Evolutionary conservation across 2,888 invertebrate species (phyloP), one percentile per base, ranked within the genome.

Genomic region (Falcaria lacertinaria): DNA sequence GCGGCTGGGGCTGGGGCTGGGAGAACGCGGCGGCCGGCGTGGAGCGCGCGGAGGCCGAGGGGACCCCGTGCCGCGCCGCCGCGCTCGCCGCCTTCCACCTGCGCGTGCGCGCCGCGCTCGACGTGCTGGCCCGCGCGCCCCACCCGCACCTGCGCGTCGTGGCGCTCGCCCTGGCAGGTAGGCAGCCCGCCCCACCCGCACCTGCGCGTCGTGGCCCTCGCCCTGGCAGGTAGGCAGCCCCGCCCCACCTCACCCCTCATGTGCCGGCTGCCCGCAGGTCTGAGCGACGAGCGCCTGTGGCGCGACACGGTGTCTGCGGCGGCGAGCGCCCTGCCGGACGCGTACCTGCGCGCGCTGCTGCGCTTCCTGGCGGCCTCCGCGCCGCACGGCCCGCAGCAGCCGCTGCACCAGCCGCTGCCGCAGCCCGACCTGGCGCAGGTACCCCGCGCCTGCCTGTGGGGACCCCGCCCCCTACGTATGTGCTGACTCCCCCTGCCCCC

Each of bases 61-160:
- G 85, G 92, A 93, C 73, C 91, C 93, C 59, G 92, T 93, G 82
- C 43, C 92, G 97, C 72, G 97, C 97, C 33, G 97, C 98, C 32
- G 96, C 98, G 45, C 94, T 98, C 44, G 95, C 97, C 38, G 94
- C 97, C 42, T 98, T 98, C 83, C 96, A 97, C 80, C 91, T 98
- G 62, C 94, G 95, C 72, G 90, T 98, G 55, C 92, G 94, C 44
- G 86, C 92, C 62, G 97, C 98, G 22, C 95, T 98, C 44, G 95
- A 96, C 64, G 95, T 97, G 64, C 91, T 98, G 44, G 94, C 94
- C 52, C 91, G 94, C 54, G 96, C 95, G 35, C 63, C 54, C 36
- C 74, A 78, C 50, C 80, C 82, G 35, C 58, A 61, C 64, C 72
- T 83, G 51, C 70, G 85, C 41, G 81, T 86, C 33, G 82, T 78